phyloP scores from a whole-genome alignment of 1,140 invertebrate genomes.

The Cotesia typhae region DNA sequence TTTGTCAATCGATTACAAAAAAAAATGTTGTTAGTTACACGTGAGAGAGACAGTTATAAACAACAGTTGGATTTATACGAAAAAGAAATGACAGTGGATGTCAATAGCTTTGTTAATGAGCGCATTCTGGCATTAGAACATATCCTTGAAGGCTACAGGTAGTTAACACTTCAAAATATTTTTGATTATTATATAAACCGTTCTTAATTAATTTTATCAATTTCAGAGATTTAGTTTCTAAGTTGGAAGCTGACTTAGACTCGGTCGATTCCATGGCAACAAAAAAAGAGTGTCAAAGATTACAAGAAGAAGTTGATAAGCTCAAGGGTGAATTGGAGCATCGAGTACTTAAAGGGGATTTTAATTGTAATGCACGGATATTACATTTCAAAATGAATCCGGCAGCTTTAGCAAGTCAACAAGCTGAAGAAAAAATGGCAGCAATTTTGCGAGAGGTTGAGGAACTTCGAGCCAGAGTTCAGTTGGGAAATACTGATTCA shows the following conservation, averaged over 20 bases:
- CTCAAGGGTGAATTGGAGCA: slow-evolving; percentile 74
- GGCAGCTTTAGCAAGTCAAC: slow-evolving; percentile 72
- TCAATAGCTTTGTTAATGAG: slow-evolving; percentile 47
- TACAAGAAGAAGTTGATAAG: slow-evolving; percentile 71
- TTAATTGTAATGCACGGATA: slow-evolving; percentile 67
- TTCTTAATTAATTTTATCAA: slow-evolving; percentile 7
- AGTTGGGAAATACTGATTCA: slow-evolving; percentile 46
- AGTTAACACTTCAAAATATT: background rate
- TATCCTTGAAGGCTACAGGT: slow-evolving; percentile 58
- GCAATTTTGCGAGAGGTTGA: slow-evolving; percentile 77
- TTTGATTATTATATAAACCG: background rate
- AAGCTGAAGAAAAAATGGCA: slow-evolving; percentile 70
- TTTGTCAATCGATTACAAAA: slow-evolving; percentile 65
- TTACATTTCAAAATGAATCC: slow-evolving; percentile 80
- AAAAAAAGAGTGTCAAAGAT: slow-evolving; percentile 52
- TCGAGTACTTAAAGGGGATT: slow-evolving; percentile 70
- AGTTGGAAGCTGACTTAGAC: slow-evolving; percentile 73
- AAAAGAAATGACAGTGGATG: slow-evolving; percentile 74
- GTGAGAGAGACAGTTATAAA: slow-evolving; percentile 80
- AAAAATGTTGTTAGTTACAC: slow-evolving; percentile 72
- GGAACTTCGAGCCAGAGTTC: slow-evolving; percentile 65
- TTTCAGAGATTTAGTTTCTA: slow-evolving; percentile 72
- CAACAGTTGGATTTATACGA: slow-evolving; percentile 84
- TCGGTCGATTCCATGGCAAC: slow-evolving; percentile 47
- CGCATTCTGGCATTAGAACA: slow-evolving; percentile 57